These are phyloP conservation scores for Euzetes globulus DNA, from an alignment of 2,888 invertebrate species.

Conservation along the genomic window DNA sequence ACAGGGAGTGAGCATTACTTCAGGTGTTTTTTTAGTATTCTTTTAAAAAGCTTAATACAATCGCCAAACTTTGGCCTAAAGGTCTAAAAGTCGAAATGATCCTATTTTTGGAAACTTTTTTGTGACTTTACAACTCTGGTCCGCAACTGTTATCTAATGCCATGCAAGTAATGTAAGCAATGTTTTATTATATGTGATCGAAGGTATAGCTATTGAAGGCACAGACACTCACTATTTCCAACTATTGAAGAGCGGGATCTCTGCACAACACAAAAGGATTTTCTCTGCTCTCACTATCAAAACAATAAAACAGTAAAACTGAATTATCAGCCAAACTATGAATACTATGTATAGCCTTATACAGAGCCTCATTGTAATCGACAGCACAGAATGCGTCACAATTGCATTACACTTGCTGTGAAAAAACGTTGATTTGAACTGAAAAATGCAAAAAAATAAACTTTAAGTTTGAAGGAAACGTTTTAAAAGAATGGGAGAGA, in stretches of 20 bases:
- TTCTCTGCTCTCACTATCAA: slow-evolving; percentile 16
- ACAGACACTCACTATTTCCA: neutral
- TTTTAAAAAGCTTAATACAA: slow-evolving; percentile 10
- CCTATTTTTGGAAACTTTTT: slow-evolving; percentile 21
- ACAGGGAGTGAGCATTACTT: slow-evolving; percentile 18
- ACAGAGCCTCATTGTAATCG: neutral
- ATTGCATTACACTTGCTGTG: neutral
- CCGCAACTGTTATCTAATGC: slow-evolving; percentile 26
- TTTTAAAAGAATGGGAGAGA: neutral
- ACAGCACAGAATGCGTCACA: neutral
- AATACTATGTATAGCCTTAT: slow-evolving; percentile 3
- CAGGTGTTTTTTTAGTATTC: slow-evolving; percentile 17
- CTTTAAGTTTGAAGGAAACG: neutral
- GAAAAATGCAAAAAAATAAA: too few relatives aligned
- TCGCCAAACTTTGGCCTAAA: slow-evolving; percentile 26
- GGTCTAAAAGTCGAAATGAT: neutral
- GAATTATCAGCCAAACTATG: slow-evolving; percentile 26
- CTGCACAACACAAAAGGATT: slow-evolving; percentile 21
- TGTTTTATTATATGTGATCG: slow-evolving; percentile 23
- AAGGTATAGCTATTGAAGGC: slow-evolving; percentile 16
- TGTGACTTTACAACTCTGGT: slow-evolving; percentile 26
- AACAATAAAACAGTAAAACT: slow-evolving; percentile 30
- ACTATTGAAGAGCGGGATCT: slow-evolving; percentile 23
- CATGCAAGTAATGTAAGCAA: neutral
- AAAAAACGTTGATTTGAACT: too few relatives aligned